phyloP scores from a whole-genome alignment of 2,113 vertebrate species.

The Morone saxatilis region DNA sequence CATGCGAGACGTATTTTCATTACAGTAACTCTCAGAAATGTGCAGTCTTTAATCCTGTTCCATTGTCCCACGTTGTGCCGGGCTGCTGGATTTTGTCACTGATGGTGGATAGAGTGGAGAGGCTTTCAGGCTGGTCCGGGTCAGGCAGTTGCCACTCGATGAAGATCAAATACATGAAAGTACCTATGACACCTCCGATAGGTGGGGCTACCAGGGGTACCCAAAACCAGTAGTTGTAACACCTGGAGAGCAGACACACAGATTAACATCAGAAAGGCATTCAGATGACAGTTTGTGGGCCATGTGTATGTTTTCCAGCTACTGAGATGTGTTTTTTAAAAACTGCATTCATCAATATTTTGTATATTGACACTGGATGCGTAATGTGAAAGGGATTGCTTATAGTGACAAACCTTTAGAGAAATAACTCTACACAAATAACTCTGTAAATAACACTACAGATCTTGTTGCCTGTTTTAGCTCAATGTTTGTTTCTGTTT shows the following conservation, averaged over 20 bases:
- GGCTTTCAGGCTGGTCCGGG: constrained; percentile 34
- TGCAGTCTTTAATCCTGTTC: constrained; percentile 54
- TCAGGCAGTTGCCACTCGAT: constrained; percentile 85
- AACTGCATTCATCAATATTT: background rate
- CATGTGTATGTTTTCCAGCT: background rate
- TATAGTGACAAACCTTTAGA: background rate
- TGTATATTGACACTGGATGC: background rate
- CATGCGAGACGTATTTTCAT: background rate
- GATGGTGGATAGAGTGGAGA: constrained; percentile 7
- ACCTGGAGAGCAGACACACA: constrained; percentile 65
- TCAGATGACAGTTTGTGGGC: background rate
- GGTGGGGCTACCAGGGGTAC: constrained; percentile 83
- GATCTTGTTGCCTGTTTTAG: background rate
- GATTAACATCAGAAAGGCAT: constrained; percentile 1
- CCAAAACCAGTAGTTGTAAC: constrained; percentile 87
- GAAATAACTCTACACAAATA: background rate
- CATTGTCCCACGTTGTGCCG: background rate
- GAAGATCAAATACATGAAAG: constrained; percentile 78
- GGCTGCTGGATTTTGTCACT: constrained; percentile 26
- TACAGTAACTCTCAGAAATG: constrained; percentile 51
- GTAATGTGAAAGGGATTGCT: too few relatives aligned
- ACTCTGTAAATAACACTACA: background rate
- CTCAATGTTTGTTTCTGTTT: background rate
- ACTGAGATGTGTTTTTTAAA: background rate
- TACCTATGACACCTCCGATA: constrained; percentile 74